Percentiles rank a stretch among this genome's conserved stretches.
These are phyloP conservation scores for Montipora efflorescens DNA, from an alignment of 64 coral and sea anemone genomes.

Conservation along the genomic window DNA sequence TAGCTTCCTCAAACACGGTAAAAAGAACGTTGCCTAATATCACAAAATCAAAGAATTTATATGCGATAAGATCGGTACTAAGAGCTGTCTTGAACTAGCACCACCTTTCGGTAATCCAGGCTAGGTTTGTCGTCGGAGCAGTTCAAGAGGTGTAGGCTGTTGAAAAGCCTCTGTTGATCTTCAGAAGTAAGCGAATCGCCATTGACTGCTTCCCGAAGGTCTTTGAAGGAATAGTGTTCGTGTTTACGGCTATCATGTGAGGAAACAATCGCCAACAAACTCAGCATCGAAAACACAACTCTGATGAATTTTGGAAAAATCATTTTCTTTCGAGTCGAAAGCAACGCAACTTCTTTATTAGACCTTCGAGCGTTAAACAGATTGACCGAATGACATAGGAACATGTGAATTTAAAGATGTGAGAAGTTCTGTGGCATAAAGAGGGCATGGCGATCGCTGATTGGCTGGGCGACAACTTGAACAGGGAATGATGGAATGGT, in stretches of 20 bases:
- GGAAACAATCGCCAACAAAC: neutral
- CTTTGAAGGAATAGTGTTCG: constrained; percentile 29
- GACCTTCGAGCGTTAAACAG: neutral
- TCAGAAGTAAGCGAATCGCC: neutral
- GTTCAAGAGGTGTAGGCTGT: constrained; percentile 34
- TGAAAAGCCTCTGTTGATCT: constrained; percentile 10
- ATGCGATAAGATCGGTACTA: too few species aligned
- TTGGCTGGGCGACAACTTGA: too few species aligned
- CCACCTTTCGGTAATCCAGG: neutral
- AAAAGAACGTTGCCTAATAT: too few species aligned
- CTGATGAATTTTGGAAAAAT: neutral
- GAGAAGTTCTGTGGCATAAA: too few species aligned
- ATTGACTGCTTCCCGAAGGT: constrained; percentile 1
- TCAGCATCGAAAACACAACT: neutral
- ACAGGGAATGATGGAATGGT: too few species aligned
- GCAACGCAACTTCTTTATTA: neutral
- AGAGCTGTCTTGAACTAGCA: too few species aligned
- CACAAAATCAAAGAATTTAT: too few species aligned
- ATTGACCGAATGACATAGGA: too few species aligned
- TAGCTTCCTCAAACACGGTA: too few species aligned
- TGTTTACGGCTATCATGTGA: constrained; percentile 28
- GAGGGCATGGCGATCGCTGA: too few species aligned
- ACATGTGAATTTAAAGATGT: neutral
- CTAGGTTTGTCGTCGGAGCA: neutral
- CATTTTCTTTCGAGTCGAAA: neutral